phyloP scores from a whole-genome alignment of 2,113 vertebrate genomes.

The Ondatra zibethicus region DNA sequence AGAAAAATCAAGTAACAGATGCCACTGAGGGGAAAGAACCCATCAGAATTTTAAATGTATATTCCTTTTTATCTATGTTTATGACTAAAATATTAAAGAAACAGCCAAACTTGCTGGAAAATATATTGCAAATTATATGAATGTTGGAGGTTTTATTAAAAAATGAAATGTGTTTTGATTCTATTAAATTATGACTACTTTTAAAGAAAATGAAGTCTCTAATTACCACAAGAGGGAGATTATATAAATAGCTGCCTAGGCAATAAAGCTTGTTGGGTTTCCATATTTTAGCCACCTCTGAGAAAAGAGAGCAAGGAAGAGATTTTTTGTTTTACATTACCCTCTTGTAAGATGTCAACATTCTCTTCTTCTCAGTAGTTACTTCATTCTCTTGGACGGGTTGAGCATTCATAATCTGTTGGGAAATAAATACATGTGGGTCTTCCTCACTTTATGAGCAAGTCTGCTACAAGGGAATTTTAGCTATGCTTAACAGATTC shows the following conservation, averaged over 20 bases:
- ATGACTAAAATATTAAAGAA: slow-evolving; percentile 18
- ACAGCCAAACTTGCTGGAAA: slow-evolving; percentile 21
- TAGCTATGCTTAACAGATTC: slow-evolving; percentile 31
- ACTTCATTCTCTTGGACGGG: slow-evolving; percentile 71
- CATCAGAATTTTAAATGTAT: slow-evolving; percentile 19
- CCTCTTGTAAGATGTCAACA: slow-evolving; percentile 62
- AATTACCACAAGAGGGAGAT: slow-evolving; percentile 69
- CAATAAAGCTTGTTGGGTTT: slow-evolving; percentile 66
- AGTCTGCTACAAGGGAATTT: slow-evolving; percentile 14
- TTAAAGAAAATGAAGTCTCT: slow-evolving; percentile 73
- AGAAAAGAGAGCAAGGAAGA: slow-evolving; percentile 51
- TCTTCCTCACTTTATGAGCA: slow-evolving; percentile 10
- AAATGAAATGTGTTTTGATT: slow-evolving; percentile 43
- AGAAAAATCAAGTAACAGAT: slow-evolving; percentile 45
- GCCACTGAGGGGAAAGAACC: slow-evolving; percentile 47
- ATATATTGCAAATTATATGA: slow-evolving; percentile 51
- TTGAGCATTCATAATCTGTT: slow-evolving; percentile 54
- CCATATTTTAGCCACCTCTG: slow-evolving; percentile 69
- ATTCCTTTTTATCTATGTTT: slow-evolving; percentile 34
- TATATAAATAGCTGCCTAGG: slow-evolving; percentile 46
- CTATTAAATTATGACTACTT: background rate
- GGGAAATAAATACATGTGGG: background rate
- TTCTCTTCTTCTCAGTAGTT: slow-evolving; percentile 74
- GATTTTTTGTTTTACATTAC: slow-evolving; percentile 69
- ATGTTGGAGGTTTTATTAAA: slow-evolving; percentile 43